These are phyloP conservation scores for Caradrina clavipalpis DNA, from an alignment of 2,888 invertebrate species.

Conservation along the genomic window DNA sequence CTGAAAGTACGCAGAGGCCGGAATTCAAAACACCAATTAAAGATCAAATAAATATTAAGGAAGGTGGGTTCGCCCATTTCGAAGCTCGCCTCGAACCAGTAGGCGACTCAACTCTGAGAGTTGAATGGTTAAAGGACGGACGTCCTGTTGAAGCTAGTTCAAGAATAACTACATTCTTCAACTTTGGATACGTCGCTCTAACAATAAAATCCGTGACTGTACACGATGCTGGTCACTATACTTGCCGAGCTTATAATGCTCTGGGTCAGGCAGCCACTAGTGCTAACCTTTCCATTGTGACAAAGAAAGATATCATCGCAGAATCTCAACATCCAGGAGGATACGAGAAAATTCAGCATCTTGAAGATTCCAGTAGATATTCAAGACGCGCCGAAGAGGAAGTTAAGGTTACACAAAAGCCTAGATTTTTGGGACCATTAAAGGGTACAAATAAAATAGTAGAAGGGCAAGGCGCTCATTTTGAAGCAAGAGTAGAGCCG, in stretches of 20 bases:
- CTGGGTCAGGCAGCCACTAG: slow-evolving; percentile 96
- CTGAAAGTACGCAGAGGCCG: slow-evolving; percentile 95
- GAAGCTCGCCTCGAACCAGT: slow-evolving; percentile 98
- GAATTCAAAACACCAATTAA: slow-evolving; percentile 97
- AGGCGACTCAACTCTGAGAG: slow-evolving; percentile 96
- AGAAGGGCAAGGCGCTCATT: slow-evolving; percentile 98
- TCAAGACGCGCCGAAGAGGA: slow-evolving; percentile 94
- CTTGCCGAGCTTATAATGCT: slow-evolving; percentile 96
- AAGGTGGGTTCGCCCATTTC: slow-evolving; percentile 98
- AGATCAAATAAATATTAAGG: slow-evolving; percentile 96
- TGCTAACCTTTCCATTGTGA: slow-evolving; percentile 95
- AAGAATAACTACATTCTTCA: slow-evolving; percentile 97
- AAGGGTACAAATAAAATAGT: slow-evolving; percentile 98
- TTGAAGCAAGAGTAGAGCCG: slow-evolving; percentile 98
- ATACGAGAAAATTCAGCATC: slow-evolving; percentile 96
- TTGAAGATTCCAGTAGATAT: slow-evolving; percentile 96
- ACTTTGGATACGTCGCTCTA: slow-evolving; percentile 98
- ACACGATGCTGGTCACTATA: slow-evolving; percentile 97
- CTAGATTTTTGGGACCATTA: slow-evolving; percentile 96
- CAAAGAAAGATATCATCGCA: slow-evolving; percentile 96
- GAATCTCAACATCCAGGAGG: slow-evolving; percentile 98
- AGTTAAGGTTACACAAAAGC: slow-evolving; percentile 94
- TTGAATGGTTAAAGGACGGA: slow-evolving; percentile 98
- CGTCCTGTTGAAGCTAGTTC: slow-evolving; percentile 97
- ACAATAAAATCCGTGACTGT: slow-evolving; percentile 97